Base-by-base conservation (phyloP, 2,888 invertebrate genomes). In the Cerastis leucographa region DNA sequence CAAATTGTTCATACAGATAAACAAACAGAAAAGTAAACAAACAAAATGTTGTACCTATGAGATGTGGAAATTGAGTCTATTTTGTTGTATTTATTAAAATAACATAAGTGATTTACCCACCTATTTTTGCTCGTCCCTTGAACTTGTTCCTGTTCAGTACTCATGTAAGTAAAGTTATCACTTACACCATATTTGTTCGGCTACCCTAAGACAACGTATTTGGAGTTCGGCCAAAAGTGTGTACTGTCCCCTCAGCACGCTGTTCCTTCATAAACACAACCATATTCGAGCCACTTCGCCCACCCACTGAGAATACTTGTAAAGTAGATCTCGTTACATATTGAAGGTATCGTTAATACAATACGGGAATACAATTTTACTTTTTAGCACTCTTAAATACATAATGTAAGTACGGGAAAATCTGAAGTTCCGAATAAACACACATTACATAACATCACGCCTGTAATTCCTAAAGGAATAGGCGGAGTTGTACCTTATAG, bases 181-280 rank as follows among this genome's bases (percentile, higher is more conserved):
- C 61, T 77, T 66, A 74, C 81, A 74, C 62, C 70, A 67, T 78
- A 85, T 81, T 85, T 84, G 78, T 76, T 81, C 68, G 66, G 73
- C 70, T n/a, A 71, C 54, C 67, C 66, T 61, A 83, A 87, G 87
- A 87, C 85, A 80, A 87, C 71, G 73, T 71, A 74, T 78, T 87
- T 87, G 87, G 86, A 85, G 67, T 74, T 76, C 11, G 25, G 87
- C 87, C 86, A 87, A 84, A 86, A 84, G 75, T 85, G 79, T 85
- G 76, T 82, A 73, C 62, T 66, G 54, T 59, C 49, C 71, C 25
- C 77, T 77, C 62, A 77, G 66, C 66, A 62, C 71, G 56, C 64
- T 74, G 78, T 78, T 74, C 80, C 76, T 75, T 76, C 69, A 76
- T 81, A 77, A 75, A 83, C 73, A 71, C 69, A 76, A 77, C 74